Base-by-base conservation (phyloP, 2,888 invertebrate genomes). In the Nowickia ferox region DNA sequence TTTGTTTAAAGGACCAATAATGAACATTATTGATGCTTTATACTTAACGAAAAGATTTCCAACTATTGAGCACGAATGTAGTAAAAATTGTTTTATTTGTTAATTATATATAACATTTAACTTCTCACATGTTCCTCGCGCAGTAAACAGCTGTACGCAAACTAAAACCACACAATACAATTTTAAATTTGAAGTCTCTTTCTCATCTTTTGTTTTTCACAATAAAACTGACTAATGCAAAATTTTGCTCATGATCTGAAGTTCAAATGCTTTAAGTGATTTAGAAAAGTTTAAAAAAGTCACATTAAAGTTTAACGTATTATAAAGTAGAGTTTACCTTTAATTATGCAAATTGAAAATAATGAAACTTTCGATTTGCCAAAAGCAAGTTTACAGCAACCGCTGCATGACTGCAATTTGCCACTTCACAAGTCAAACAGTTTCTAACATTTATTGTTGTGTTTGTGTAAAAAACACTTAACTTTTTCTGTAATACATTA, bases 281-380 rank as follows among this genome's bases (percentile, higher is more conserved):
- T 76, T 65, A 13, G 53, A 63, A 61, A 61, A 42, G 40, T 61
- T n/a, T 61, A 11, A 17, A 61, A 51, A 74, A 42, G n/a, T 51
- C n/a, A 15, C 30, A 51, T 53, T 55, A 42, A 61, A 48, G 53
- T 1, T 40, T 22, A 55, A 30, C 48, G 22, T n/a, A 19, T 65
- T 19, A 5, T n/a, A 17, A 8, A n/a, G 9, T 22, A 19, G 55
- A 53, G 57, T 46, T 63, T 68, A 78, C 40, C 74, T 79, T 76
- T 71, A 71, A 79, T 71, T 84, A 79, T 75, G 75, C 44, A 80
- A 84, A 80, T 80, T 79, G 84, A 79, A 84, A 80, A 59, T 76
- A 76, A 84, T 71, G 71, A 79, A 80, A 80, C 44, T 76, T 51
- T 38, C 57, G 15, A 57, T 42, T 69, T 69, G 61, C 66, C 48